A percentile compares a stretch with the other conserved stretches of the same genome.
Evolutionary conservation across 2,888 invertebrate species (phyloP).

Genomic region (Lepeophtheirus nordmannii): DNA sequence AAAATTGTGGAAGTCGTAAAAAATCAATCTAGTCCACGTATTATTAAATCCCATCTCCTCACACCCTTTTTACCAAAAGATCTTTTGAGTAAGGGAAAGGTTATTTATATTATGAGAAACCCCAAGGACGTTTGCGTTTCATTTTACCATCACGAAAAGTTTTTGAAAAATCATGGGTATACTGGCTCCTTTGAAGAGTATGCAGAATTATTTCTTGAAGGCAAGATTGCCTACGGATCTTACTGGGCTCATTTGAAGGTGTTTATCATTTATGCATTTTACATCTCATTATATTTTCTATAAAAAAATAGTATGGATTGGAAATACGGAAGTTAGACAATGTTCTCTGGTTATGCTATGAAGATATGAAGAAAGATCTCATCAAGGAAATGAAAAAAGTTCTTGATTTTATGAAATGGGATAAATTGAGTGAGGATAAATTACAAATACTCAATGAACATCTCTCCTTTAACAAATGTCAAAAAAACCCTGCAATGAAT

Average conservation of each 20-base stretch:
- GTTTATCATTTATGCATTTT: not conserved
- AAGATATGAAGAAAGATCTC: slow-evolving; percentile 19
- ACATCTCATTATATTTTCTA: not conserved
- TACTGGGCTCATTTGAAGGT: slow-evolving; percentile 18
- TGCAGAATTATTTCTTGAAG: slow-evolving; percentile 42
- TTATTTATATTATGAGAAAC: slow-evolving; percentile 67
- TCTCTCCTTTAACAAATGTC: not conserved
- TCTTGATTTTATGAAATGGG: not conserved
- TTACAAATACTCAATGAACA: not conserved
- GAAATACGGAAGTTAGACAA: not conserved
- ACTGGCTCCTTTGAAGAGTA: slow-evolving; percentile 43
- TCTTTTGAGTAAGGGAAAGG: slow-evolving; percentile 37
- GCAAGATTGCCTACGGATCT: slow-evolving; percentile 4
- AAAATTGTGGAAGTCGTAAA: not conserved
- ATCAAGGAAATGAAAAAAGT: not conserved
- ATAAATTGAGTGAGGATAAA: not conserved
- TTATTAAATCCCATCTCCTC: slow-evolving; percentile 50
- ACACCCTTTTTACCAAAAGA: slow-evolving; percentile 42
- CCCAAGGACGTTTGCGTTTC: slow-evolving; percentile 73
- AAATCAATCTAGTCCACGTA: slow-evolving; percentile 36
- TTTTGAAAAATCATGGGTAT: slow-evolving; percentile 45
- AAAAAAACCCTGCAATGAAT: not conserved
- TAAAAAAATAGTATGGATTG: not conserved
- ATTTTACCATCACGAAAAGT: slow-evolving; percentile 57
- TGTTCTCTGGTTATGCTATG: slow-evolving; percentile 6